A percentile compares a stretch with the other conserved stretches of the same genome.
Evolutionary conservation across 2,797 vertebrate genomes (phyloP).

Genomic region (Eidolon dupreanum): DNA sequence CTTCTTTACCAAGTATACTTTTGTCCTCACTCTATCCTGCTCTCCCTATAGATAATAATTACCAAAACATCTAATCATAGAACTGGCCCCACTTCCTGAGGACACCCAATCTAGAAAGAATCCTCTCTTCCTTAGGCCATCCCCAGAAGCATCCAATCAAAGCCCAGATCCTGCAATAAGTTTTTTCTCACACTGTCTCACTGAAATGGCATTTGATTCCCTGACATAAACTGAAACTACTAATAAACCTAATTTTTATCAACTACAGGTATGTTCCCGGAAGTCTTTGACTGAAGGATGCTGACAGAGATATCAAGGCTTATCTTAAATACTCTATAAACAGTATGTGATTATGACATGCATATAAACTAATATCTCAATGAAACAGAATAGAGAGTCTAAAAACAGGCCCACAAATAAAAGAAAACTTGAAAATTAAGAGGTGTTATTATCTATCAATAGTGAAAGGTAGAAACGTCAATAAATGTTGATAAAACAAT

Average conservation of each 20-base stretch:
- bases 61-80: not conserved
- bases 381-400: not conserved
- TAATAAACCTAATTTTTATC: not conserved
- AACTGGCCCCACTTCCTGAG: not conserved
- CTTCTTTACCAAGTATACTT: not conserved
- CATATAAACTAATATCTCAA: not conserved
- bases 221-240: not conserved
- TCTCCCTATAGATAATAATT: not conserved
- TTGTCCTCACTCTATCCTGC: not conserved
- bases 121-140: not conserved
- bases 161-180: not conserved
- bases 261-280: not conserved
- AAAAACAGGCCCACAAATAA: not conserved
- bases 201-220: not conserved
- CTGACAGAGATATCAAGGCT: not conserved
- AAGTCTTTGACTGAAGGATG: not conserved
- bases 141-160: not conserved
- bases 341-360: not conserved
- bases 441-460: not conserved
- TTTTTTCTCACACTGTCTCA: not conserved
- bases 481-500: not conserved
- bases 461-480: not conserved
- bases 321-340: not conserved
- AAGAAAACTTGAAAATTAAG: not conserved
- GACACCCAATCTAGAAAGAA: not conserved